These are phyloP conservation scores for Microcebus lehilahytsara DNA, from an alignment of 2,113 vertebrate genomes.

Conservation along the genomic window DNA sequence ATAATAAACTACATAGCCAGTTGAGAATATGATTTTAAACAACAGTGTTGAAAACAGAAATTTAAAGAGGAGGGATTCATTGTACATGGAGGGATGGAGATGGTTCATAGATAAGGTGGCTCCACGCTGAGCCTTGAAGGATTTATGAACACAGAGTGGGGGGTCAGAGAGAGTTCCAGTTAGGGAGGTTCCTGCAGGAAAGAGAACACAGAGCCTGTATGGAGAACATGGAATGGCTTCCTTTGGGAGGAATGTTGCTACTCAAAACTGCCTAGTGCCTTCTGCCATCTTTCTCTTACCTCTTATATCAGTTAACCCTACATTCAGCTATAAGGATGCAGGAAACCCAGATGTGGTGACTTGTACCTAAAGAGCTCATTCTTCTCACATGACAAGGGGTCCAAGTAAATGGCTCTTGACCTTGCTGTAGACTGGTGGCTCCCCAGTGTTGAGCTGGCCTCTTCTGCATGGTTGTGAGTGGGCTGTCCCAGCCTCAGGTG, in stretches of 20 bases:
- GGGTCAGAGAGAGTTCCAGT: rapidly evolving
- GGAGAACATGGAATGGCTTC: not conserved
- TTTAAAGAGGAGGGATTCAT: not conserved
- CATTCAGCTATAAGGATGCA: not conserved
- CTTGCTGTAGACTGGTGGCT: not conserved
- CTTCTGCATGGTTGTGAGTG: not conserved
- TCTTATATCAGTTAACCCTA: not conserved
- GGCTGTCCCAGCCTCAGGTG: not conserved
- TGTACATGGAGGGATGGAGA: not conserved
- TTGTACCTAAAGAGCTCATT: not conserved
- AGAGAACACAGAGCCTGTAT: not conserved
- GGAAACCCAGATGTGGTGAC: not conserved
- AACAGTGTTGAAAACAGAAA: not conserved
- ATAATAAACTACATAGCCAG: not conserved
- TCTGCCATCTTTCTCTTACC: not conserved
- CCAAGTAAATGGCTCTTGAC: no score
- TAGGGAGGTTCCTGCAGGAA: not conserved
- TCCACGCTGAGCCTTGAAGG: not conserved
- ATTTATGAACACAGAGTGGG: not conserved
- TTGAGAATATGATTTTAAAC: not conserved
- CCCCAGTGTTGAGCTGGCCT: rapidly evolving
- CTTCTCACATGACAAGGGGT: not conserved
- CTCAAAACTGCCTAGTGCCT: not conserved
- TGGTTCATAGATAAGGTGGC: not conserved
- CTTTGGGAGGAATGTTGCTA: not conserved